These are phyloP conservation scores for Drosophila littoralis DNA, from an alignment of 1,140 invertebrate species.

Conservation along the genomic window DNA sequence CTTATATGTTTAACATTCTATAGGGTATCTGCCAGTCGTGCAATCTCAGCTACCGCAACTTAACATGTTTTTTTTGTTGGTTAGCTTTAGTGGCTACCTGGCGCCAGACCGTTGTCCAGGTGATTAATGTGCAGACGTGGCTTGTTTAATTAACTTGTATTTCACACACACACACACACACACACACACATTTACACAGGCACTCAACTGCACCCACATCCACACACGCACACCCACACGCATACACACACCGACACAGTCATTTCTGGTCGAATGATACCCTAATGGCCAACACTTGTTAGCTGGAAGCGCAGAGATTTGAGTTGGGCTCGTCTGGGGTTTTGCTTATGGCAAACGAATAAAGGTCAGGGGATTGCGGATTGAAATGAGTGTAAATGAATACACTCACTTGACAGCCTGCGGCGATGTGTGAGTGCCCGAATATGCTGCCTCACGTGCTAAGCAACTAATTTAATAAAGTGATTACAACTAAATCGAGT, in stretches of 20 bases:
- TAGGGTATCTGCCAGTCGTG: neutral
- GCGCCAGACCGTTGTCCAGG: conserved; percentile 55
- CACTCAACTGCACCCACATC: conserved; percentile 9
- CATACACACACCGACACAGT: conserved; percentile 7
- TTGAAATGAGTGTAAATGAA: conserved; percentile 36
- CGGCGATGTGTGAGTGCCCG: neutral
- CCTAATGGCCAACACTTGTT: conserved; percentile 49
- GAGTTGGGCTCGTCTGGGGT: conserved; percentile 6
- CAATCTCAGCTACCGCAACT: neutral
- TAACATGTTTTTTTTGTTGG: conserved; percentile 30
- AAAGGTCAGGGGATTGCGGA: conserved; percentile 3
- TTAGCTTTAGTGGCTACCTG: conserved; percentile 36
- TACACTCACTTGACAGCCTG: conserved; percentile 29
- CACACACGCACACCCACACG: conserved; percentile 10
- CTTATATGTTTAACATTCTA: too few species aligned
- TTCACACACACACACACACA: conserved; percentile 27
- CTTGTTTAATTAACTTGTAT: conserved; percentile 78
- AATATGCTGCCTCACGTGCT: conserved; percentile 28
- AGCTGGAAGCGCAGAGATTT: conserved; percentile 33
- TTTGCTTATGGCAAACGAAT: neutral
- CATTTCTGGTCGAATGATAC: conserved; percentile 23
- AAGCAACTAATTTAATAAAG: conserved; percentile 26
- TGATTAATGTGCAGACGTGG: conserved; percentile 72
- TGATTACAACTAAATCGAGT: conserved; percentile 13
- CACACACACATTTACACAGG: conserved; percentile 5